phyloP scores from a whole-genome alignment of 2,888 invertebrate species.

The Chironomus riparius region DNA sequence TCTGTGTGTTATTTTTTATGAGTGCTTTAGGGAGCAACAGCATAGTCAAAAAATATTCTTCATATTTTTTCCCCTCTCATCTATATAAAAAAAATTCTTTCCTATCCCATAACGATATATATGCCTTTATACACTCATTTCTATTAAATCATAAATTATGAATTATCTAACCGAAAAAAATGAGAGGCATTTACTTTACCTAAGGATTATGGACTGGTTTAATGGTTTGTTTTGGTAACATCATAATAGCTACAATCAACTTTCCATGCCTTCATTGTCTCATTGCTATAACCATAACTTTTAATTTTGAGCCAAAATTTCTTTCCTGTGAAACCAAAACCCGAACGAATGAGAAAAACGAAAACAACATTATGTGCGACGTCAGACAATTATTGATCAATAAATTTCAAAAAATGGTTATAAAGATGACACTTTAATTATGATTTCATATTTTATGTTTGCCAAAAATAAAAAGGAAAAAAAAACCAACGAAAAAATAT shows the following conservation, averaged over 20 bases:
- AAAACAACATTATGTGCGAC: not conserved
- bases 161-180: not conserved
- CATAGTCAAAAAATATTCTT: not conserved
- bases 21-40: not conserved
- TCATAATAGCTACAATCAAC: not conserved
- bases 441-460: constrained; percentile 3
- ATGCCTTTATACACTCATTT: not conserved
- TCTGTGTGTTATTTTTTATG: not conserved
- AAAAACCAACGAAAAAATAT: not conserved
- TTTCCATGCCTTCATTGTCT: not conserved
- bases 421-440: constrained; percentile 26
- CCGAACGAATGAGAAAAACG: not conserved
- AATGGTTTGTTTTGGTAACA: not conserved
- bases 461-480: not conserved
- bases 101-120: not conserved
- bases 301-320: not conserved
- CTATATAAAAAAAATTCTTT: not conserved
- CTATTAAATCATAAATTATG: not conserved
- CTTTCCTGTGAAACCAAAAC: not conserved
- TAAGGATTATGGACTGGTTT: not conserved
- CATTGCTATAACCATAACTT: constrained; percentile 10
- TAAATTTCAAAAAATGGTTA: constrained; percentile 12
- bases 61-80: not conserved
- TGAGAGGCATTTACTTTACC: not conserved
- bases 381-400: constrained; percentile 15